Evolutionary conservation across 1,140 invertebrate species (phyloP).

Genomic region (Bombus terrestris): DNA sequence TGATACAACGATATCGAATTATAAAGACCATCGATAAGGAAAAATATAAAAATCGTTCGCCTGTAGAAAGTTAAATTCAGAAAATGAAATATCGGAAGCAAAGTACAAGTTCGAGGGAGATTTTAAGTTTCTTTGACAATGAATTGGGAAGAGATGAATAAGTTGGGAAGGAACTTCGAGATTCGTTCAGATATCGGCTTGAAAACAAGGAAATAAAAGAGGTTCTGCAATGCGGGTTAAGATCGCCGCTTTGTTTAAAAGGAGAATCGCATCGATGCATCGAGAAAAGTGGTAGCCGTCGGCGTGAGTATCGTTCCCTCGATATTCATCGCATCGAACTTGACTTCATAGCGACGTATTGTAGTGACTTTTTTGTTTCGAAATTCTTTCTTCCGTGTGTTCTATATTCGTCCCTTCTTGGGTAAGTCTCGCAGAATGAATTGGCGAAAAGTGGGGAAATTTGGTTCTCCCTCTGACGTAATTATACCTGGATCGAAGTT

Average conservation of each 20-base stretch:
- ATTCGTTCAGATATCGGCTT: neutral
- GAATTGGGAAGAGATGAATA: conserved; percentile 39
- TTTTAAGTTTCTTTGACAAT: neutral
- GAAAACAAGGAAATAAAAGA: neutral
- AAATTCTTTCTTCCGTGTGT: neutral
- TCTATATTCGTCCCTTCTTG: neutral
- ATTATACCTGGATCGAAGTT: neutral
- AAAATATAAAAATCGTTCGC: neutral
- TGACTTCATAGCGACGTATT: neutral
- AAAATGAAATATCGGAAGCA: neutral
- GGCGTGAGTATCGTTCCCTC: neutral
- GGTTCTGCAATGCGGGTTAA: conserved; percentile 1
- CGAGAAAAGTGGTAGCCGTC: neutral
- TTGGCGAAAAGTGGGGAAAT: neutral
- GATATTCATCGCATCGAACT: neutral
- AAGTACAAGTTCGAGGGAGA: no score
- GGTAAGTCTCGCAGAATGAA: neutral
- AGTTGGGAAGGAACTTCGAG: conserved; percentile 38
- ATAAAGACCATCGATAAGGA: neutral
- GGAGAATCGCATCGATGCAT: neutral
- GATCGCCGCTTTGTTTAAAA: conserved; percentile 4
- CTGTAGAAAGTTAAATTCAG: neutral
- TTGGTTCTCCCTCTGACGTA: neutral
- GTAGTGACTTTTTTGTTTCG: neutral
- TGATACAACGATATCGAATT: neutral